Conservation (phyloP, 2,888 invertebrate species). For the Nycteola revayana region DNA sequence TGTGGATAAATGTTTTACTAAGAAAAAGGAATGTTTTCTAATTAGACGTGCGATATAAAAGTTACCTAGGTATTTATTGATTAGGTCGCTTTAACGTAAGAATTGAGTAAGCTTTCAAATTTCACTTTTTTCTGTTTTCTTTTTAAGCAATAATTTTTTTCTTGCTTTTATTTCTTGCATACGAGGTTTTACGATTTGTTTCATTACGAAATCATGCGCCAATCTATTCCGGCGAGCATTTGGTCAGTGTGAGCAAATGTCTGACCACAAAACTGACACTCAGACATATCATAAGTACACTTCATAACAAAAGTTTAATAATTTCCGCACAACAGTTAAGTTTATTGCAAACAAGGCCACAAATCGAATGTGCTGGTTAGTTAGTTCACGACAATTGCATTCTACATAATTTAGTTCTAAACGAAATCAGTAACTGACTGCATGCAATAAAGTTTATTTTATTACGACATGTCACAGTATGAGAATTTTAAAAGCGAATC, state of each 20-base stretch:
- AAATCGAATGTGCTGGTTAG: conserved; percentile 57
- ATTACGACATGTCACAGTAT: conserved; percentile 43
- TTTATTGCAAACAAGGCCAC: conserved; percentile 65
- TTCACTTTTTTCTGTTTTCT: too few species aligned
- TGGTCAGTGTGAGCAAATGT: conserved; percentile 18
- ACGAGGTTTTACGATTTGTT: too few species aligned
- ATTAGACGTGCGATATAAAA: too few species aligned
- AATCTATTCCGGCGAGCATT: conserved; percentile 41
- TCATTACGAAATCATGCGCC: conserved; percentile 44
- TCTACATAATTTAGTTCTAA: conserved; percentile 55
- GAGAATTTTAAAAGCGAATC: conserved; percentile 72
- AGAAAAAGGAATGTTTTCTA: too few species aligned
- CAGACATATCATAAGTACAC: conserved; percentile 41
- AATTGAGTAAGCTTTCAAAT: too few species aligned
- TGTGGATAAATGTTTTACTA: too few species aligned
- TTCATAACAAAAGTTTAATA: conserved; percentile 58
- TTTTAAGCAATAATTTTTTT: too few species aligned
- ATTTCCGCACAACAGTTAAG: conserved; percentile 70
- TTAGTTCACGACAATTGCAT: conserved; percentile 67
- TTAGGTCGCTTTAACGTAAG: too few species aligned
- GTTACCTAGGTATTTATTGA: too few species aligned
- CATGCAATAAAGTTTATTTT: conserved; percentile 53
- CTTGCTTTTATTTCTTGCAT: too few species aligned
- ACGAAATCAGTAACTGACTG: conserved; percentile 55
- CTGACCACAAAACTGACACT: conserved; percentile 37